Percentiles rank a stretch among this genome's conserved stretches.
These are phyloP conservation scores for Harpalus rubripes DNA, from an alignment of 2,888 invertebrate species.

Conservation along the genomic window DNA sequence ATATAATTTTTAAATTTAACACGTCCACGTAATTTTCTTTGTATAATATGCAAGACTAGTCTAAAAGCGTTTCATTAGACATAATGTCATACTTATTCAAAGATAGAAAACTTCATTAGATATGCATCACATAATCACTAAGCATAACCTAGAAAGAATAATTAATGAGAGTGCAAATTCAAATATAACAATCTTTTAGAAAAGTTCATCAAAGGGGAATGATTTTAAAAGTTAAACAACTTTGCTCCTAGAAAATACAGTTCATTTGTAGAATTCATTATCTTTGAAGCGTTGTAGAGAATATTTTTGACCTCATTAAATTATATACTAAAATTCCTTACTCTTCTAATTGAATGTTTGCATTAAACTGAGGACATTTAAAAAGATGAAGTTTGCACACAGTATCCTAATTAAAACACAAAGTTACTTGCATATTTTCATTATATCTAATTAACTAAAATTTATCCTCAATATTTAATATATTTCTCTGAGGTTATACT, in stretches of 20 bases:
- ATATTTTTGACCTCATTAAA: slow-evolving; percentile 53
- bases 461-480: neutral
- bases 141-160: slow-evolving; percentile 10
- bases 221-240: slow-evolving; percentile 36
- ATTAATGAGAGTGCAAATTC: neutral
- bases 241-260: slow-evolving; percentile 38
- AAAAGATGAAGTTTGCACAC: slow-evolving; percentile 34
- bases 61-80: no score
- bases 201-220: slow-evolving; percentile 16
- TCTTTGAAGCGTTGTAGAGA: neutral
- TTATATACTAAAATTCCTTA: slow-evolving; percentile 26
- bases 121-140: neutral
- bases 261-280: slow-evolving; percentile 56
- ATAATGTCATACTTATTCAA: neutral
- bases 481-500: neutral
- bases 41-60: no score
- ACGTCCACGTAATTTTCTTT: no score
- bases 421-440: slow-evolving; percentile 19
- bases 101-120: slow-evolving; percentile 19
- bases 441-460: neutral
- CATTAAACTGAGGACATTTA: slow-evolving; percentile 5
- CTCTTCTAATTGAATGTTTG: slow-evolving; percentile 51
- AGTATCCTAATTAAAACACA: slow-evolving; percentile 23
- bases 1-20: no score
- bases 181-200: slow-evolving; percentile 24